A percentile compares a stretch with the other conserved stretches of the same genome.
phyloP scores from a whole-genome alignment of 2,888 invertebrate species.

The Sesamia inferens region DNA sequence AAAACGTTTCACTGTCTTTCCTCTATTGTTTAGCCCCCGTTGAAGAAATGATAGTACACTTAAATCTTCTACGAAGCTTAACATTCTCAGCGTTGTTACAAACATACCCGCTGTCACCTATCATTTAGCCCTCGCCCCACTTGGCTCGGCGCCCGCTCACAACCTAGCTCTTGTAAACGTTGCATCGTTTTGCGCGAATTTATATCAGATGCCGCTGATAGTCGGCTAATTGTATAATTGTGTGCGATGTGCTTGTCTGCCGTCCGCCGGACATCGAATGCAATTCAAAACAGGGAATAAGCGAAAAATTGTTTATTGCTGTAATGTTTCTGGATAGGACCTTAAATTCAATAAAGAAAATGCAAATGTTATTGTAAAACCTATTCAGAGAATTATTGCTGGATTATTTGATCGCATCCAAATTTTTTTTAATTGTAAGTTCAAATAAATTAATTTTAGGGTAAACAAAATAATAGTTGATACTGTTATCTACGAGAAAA shows the following conservation, averaged over 20 bases:
- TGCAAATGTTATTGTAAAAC: neutral
- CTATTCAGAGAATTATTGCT: neutral
- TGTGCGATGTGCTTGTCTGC: conserved; percentile 47
- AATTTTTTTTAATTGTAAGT: neutral
- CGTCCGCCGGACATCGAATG: conserved; percentile 9
- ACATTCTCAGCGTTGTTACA: neutral
- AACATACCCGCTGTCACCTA: conserved; percentile 26
- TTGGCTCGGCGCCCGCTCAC: conserved; percentile 68
- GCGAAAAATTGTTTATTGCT: neutral
- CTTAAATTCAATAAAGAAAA: neutral
- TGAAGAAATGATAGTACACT: neutral
- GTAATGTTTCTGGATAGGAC: neutral
- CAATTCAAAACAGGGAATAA: conserved; percentile 11
- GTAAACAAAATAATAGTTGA: neutral
- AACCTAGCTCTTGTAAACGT: conserved; percentile 70
- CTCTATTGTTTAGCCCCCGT: neutral
- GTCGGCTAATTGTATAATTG: conserved; percentile 72
- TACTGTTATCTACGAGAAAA: neutral
- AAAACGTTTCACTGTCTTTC: neutral
- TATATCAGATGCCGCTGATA: conserved; percentile 74
- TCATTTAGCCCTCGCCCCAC: conserved; percentile 45
- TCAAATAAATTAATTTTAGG: no score
- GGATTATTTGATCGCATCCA: neutral
- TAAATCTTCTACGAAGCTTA: no score
- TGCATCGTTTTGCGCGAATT: conserved; percentile 73